Evolutionary conservation across 2,113 vertebrate genomes (phyloP).

Genomic region (Indicator maculatus): DNA sequence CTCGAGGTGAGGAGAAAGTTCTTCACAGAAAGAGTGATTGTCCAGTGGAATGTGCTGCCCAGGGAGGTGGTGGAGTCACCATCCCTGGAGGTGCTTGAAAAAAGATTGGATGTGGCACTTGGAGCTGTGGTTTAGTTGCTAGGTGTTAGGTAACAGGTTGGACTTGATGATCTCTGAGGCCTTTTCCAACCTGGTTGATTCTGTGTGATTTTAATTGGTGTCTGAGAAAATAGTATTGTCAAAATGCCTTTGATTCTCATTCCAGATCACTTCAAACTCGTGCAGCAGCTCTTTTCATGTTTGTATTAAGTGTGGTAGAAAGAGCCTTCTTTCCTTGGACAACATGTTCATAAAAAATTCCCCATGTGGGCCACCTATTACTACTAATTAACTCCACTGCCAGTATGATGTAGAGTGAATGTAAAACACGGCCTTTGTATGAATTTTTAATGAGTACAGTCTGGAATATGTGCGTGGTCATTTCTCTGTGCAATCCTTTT

Average conservation of each 20-base stretch:
- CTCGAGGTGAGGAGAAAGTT: too few relatives aligned
- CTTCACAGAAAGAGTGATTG: too few relatives aligned
- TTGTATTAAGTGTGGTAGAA: neutral
- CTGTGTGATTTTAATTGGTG: neutral
- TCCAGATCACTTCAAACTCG: neutral
- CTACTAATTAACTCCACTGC: neutral
- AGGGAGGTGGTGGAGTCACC: too few relatives aligned
- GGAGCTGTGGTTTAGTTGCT: too few relatives aligned
- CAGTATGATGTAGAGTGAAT: neutral
- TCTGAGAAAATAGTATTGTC: neutral
- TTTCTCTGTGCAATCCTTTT: neutral
- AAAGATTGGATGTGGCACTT: too few relatives aligned
- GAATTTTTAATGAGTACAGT: neutral
- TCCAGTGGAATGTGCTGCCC: too few relatives aligned
- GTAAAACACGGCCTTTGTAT: neutral
- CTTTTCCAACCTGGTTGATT: too few relatives aligned
- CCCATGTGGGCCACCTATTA: neutral
- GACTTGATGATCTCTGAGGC: too few relatives aligned
- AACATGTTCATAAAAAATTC: neutral
- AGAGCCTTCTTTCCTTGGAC: neutral
- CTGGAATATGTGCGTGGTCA: neutral
- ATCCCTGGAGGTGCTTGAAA: too few relatives aligned
- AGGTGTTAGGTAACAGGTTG: too few relatives aligned
- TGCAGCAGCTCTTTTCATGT: neutral
- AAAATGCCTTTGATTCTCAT: neutral